phyloP scores from a whole-genome alignment of 53 echinoderm and acorn worm species.

The Echinometra lucunter region DNA sequence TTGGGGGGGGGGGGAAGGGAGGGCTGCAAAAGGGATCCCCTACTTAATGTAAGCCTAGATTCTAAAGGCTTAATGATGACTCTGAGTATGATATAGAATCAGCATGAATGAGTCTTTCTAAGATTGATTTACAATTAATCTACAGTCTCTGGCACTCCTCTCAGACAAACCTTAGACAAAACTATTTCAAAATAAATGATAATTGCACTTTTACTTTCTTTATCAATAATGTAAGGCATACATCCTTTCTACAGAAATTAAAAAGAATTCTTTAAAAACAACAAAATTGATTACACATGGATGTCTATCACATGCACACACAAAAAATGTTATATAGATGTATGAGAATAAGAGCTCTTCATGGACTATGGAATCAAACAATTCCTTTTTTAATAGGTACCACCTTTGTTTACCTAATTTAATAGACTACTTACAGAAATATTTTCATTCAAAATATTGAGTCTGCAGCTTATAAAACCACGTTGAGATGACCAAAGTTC shows the following conservation, averaged over 20 bases:
- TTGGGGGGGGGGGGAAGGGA: no score
- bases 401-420: not conserved
- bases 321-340: no score
- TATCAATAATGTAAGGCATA: constrained; percentile 8
- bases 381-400: not conserved
- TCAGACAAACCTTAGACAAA: not conserved
- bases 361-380: not conserved
- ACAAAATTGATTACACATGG: not conserved
- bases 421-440: not conserved
- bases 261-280: not conserved
- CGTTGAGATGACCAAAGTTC: not conserved
- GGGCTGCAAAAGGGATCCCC: no score
- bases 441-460: not conserved
- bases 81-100: not conserved
- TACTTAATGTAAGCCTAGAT: no score
- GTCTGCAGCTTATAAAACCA: not conserved
- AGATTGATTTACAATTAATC: not conserved
- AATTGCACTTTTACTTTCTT: constrained; percentile 27
- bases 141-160: not conserved
- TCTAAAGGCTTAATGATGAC: no score
- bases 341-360: not conserved
- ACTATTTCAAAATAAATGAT: not conserved
- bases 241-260: not conserved
- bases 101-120: not conserved
- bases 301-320: not conserved